These are phyloP conservation scores for Discoglossus pictus DNA, from an alignment of 2,797 vertebrate genomes.

Conservation along the genomic window DNA sequence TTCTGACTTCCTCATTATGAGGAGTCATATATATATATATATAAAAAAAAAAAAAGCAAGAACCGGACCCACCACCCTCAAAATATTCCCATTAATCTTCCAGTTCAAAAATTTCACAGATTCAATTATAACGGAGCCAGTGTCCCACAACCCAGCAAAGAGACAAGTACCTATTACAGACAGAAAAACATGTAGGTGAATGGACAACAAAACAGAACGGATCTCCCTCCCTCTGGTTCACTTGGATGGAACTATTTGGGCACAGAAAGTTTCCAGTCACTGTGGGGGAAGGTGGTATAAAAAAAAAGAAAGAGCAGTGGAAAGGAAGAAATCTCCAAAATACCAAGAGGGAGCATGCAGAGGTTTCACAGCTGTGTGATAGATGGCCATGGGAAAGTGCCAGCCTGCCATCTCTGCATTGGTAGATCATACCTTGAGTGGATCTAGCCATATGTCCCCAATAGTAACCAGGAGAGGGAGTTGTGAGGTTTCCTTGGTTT, in stretches of 20 bases:
- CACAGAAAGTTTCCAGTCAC: slow-evolving; percentile 37
- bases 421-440: slow-evolving; percentile 30
- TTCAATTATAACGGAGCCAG: slow-evolving; percentile 34
- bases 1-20: slow-evolving; percentile 18
- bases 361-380: slow-evolving; percentile 45
- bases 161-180: slow-evolving; percentile 43
- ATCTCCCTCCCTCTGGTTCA: slow-evolving; percentile 37
- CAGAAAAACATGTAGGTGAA: slow-evolving; percentile 10
- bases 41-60: slow-evolving; percentile 25
- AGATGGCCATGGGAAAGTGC: slow-evolving; percentile 32
- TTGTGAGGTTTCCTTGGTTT: slow-evolving; percentile 51
- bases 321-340: no score
- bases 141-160: slow-evolving; percentile 34
- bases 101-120: slow-evolving; percentile 90
- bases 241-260: slow-evolving; percentile 34
- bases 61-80: slow-evolving; percentile 59
- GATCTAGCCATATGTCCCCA: slow-evolving; percentile 21
- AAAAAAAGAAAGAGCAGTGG: no score
- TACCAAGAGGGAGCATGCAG: slow-evolving; percentile 46
- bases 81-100: slow-evolving; percentile 79
- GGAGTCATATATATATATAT: slow-evolving; percentile 26
- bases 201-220: slow-evolving; percentile 3
- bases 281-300: slow-evolving; percentile 12
- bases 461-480: slow-evolving; percentile 42
- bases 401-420: slow-evolving; percentile 30